Evolutionary conservation across 1,140 invertebrate genomes (phyloP), one percentile per base, ranked within the genome.

Genomic region (Piezodorus guildinii): DNA sequence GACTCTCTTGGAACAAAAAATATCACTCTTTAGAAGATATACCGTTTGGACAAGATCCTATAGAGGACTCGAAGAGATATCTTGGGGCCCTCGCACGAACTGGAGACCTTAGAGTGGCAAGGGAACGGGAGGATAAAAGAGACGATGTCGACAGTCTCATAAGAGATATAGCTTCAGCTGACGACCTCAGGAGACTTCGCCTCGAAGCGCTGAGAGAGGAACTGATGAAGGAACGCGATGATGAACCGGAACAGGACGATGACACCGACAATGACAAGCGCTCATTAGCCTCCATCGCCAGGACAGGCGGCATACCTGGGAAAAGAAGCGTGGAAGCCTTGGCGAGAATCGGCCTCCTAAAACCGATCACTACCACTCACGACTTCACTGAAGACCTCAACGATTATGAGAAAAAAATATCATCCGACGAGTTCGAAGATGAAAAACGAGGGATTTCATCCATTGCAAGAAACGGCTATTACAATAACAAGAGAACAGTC

Each of bases 131-230:
- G 21, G 68, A 66, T 9, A 68, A 69, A 45, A 30, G 70, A 17
- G 64, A 68, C 12, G 64, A 67, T 4, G 58, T 68, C 14, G 69
- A 70, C 17, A 58, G 62, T 17, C 23, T 70, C 19, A 64, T 70
- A 17, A 65, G 66, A 16, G 65, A 66, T 21, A 44, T 70, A 6
- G 27, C 62, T 19, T 65, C 54, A 9, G 67, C 66, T 12, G 69
- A 70, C 65, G 67, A 68, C 17, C 45, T 67, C 23, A 59, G 65
- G 25, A 60, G 67, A 46, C 39, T 66, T 14, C 45, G 67, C 9
- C 61, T 68, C 1, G 66, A 68, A 60, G 66, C 67, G 14, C 60
- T 70, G 9, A 59, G 63, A 6, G 68, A 69, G n/a, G 67, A 67
- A 44, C 44, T 70, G 46, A 59, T 67, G 15, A 59, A 62, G 63